Percentiles rank a stretch among this genome's conserved stretches.
These are phyloP conservation scores for Dolichallabes microphthalmus DNA, from an alignment of 2,113 vertebrate genomes.

Conservation along the genomic window DNA sequence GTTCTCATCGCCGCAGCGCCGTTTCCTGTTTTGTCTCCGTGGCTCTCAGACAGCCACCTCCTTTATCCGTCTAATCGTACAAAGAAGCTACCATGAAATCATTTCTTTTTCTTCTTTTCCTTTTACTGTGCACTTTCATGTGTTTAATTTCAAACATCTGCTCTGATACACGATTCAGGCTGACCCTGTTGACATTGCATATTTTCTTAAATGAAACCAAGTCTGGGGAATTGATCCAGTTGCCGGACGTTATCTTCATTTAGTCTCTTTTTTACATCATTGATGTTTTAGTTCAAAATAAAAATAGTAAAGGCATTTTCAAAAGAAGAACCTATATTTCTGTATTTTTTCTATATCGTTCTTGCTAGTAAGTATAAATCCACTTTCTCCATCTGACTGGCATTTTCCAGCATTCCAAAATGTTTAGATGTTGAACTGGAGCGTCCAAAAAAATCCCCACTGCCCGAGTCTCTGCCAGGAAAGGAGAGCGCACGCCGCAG, in stretches of 20 bases:
- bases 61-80: neutral
- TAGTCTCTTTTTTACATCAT: neutral
- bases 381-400: constrained; percentile 11
- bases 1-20: neutral
- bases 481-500: constrained; percentile 1
- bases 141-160: neutral
- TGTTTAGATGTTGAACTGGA: constrained; percentile 35
- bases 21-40: constrained; percentile 18
- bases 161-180: neutral
- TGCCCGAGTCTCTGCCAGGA: constrained; percentile 11
- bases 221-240: neutral
- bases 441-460: constrained; percentile 18
- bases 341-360: neutral
- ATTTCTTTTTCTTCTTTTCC: neutral
- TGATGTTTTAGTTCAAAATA: neutral
- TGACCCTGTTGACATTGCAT: neutral
- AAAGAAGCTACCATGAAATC: neutral
- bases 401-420: constrained; percentile 22
- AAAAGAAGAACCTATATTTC: neutral
- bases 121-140: neutral
- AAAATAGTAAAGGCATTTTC: neutral
- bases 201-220: neutral
- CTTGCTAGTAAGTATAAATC: neutral
- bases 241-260: neutral
- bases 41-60: neutral